Evolutionary conservation across 2,113 vertebrate genomes (phyloP).

Genomic region (Caretta caretta): DNA sequence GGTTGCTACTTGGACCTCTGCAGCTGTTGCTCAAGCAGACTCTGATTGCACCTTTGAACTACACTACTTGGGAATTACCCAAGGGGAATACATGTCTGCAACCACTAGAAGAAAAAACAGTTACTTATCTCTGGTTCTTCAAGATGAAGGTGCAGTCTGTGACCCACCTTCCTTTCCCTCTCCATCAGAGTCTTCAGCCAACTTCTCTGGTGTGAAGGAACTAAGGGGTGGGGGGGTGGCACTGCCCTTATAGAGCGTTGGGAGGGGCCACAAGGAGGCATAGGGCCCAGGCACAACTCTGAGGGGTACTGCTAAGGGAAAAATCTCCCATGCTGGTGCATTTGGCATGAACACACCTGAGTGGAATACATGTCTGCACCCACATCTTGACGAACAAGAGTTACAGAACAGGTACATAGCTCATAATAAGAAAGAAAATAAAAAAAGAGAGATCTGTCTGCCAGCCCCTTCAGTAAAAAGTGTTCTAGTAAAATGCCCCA

Average conservation of each 20-base stretch:
- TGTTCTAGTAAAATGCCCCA: neutral
- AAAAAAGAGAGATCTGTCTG: no score
- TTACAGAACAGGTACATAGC: neutral
- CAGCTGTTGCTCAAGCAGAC: no score
- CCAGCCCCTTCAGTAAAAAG: neutral
- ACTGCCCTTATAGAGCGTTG: neutral
- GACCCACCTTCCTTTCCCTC: neutral
- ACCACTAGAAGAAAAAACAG: neutral
- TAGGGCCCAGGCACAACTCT: neutral
- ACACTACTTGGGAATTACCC: no score
- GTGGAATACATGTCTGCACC: neutral
- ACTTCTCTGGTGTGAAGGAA: neutral
- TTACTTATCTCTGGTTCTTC: neutral
- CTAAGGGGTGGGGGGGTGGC: neutral
- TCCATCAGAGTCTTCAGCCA: neutral
- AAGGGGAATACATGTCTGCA: neutral
- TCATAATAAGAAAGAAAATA: no score
- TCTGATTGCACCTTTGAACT: neutral
- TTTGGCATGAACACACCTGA: neutral
- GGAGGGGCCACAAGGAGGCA: no score
- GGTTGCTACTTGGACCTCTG: no score
- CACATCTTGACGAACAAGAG: neutral
- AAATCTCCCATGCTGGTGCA: neutral
- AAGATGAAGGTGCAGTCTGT: neutral
- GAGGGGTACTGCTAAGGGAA: neutral